Evolutionary conservation across 2,113 vertebrate species (phyloP).

Genomic region (Emberiza fucata): DNA sequence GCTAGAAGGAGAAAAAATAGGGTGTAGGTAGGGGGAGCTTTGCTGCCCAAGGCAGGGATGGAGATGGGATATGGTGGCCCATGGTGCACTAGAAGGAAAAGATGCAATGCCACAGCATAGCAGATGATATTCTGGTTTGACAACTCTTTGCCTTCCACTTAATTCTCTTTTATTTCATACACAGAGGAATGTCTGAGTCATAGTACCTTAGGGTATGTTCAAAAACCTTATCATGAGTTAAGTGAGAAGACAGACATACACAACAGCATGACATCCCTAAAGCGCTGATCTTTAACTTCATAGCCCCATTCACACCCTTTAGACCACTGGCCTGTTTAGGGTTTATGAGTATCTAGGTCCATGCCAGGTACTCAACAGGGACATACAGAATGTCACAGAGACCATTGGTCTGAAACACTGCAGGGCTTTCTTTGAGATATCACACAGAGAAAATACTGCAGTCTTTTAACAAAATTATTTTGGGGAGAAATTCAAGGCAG

Average conservation of each 20-base stretch:
- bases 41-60: background rate
- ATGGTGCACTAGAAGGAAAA: background rate
- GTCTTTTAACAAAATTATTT: background rate
- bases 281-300: background rate
- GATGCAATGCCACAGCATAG: rapidly evolving
- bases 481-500: background rate
- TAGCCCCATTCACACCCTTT: background rate
- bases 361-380: background rate
- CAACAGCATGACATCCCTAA: background rate
- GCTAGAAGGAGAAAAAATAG: background rate
- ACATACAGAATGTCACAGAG: background rate
- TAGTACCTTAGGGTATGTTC: background rate
- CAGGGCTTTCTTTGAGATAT: background rate
- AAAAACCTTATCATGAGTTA: background rate
- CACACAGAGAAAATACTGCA: background rate
- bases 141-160: background rate
- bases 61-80: background rate
- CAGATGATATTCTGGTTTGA: background rate
- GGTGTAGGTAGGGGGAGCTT: background rate
- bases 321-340: background rate
- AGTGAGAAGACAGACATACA: background rate
- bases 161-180: background rate
- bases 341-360: background rate
- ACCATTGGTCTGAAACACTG: background rate
- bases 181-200: background rate